Percentiles rank a stretch among this genome's conserved stretches.
These are phyloP conservation scores for Aleadryas rufinucha DNA, from an alignment of 2,113 vertebrate genomes.

Conservation along the genomic window DNA sequence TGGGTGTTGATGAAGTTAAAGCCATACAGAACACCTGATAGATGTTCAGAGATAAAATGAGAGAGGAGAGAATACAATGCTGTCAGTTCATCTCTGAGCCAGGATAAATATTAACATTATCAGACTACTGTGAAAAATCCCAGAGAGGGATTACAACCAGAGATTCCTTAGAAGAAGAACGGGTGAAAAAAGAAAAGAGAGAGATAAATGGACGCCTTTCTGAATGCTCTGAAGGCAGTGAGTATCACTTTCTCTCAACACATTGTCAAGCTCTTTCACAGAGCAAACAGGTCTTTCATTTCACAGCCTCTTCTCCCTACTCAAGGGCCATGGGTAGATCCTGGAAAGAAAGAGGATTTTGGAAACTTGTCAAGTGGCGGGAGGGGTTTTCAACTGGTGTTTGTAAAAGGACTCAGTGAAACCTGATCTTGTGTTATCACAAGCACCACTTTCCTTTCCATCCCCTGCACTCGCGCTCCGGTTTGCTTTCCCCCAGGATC, in stretches of 20 bases:
- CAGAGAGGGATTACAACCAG: slow-evolving; percentile 73
- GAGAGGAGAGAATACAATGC: not conserved
- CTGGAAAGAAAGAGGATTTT: slow-evolving; percentile 51
- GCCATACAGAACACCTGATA: slow-evolving; percentile 5
- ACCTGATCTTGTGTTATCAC: slow-evolving; percentile 49
- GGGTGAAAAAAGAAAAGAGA: not conserved
- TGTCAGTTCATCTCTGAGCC: slow-evolving; percentile 65
- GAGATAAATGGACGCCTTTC: slow-evolving; percentile 72
- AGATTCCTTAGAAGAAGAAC: slow-evolving; percentile 73
- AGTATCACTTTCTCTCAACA: slow-evolving; percentile 81
- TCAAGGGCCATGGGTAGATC: slow-evolving; percentile 15
- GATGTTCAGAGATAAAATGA: slow-evolving; percentile 41
- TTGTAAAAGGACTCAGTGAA: slow-evolving; percentile 41
- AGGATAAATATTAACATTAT: slow-evolving; percentile 86
- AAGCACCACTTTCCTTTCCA: slow-evolving; percentile 34
- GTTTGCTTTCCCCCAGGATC: not conserved
- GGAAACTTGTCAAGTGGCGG: slow-evolving; percentile 47
- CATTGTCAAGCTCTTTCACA: slow-evolving; percentile 77
- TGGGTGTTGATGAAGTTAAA: not conserved
- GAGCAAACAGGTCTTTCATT: slow-evolving; percentile 76
- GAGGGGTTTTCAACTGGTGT: slow-evolving; percentile 13
- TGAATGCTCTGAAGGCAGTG: slow-evolving; percentile 68
- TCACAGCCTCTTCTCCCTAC: slow-evolving; percentile 13
- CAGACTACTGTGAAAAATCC: slow-evolving; percentile 81
- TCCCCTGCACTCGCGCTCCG: accelerated